Base-by-base conservation (phyloP, 2,888 invertebrate species). In the Muschampia plurimacula region DNA sequence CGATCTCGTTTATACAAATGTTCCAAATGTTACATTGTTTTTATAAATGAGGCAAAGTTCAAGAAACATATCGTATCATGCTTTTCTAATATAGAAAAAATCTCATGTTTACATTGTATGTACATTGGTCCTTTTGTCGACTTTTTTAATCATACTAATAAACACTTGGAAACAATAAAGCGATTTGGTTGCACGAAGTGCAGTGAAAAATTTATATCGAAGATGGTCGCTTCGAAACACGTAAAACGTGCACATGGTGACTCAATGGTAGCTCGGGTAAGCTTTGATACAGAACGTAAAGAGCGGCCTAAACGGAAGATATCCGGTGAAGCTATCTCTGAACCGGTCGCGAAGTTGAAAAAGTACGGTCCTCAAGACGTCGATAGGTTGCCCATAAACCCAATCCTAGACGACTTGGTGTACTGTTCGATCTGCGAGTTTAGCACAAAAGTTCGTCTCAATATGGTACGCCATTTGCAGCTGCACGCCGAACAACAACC, bases 381-480 rank as follows among this genome's bases (percentile, higher is more conserved):
- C 5, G 91, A 96, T 15, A 85, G 89, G 13, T 83, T 98, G 62
- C 97, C 97, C 0, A 92, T 95, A 13, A 95, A 95, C 44, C 95
- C 96, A 0, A 96, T 97, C 67, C 95, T 96, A 71, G 95, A 95
- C 46, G 95, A 95, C 8, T 91, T 93, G 2, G 93, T 96, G 0
- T 93, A 91, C 62, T 97, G 97, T 81, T 95, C 95, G 0, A 84
- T 96, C 4, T 98, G 97, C 82, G 93, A 95, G 46, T 97, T 96
- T 80, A 94, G 91, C 28, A 96, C 96, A 0, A 96, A 97, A 87
- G 96, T 96, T 5, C 93, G 96, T 0, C 94, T 95, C 13, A 98
- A 98, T 82, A 95, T 98, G 87, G 93, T 96, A 8, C 90, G 97
- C 0, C 97, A 97, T 82, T 86, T 98, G 74, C 95, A 95, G 77